A percentile compares a stretch with the other conserved stretches of the same genome.
Evolutionary conservation across 2,113 vertebrate genomes (phyloP).

Genomic region (Halcyon malimbica): DNA sequence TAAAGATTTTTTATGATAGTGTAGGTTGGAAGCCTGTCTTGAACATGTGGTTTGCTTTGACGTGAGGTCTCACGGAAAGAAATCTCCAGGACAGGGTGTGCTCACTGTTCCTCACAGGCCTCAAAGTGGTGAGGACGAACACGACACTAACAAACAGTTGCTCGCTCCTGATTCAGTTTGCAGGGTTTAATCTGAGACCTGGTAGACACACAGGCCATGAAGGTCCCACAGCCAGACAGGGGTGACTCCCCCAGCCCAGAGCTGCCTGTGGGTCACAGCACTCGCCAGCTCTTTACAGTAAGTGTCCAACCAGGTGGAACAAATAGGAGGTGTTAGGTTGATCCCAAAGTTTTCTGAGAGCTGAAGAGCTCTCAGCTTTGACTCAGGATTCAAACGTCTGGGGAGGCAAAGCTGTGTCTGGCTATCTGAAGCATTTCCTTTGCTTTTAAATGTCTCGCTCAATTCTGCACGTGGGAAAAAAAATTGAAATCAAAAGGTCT

Average conservation of each 20-base stretch:
- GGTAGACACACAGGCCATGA: neutral
- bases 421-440: neutral
- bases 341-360: neutral
- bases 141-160: neutral
- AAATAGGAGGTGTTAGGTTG: neutral
- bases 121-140: neutral
- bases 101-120: neutral
- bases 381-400: neutral
- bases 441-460: neutral
- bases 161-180: neutral
- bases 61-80: neutral
- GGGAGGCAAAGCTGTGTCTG: conserved; percentile 5
- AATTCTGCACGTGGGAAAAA: neutral
- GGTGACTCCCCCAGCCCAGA: neutral
- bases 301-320: neutral
- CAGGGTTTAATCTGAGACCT: neutral
- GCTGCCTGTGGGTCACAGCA: neutral
- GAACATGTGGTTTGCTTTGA: neutral
- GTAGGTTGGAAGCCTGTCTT: neutral
- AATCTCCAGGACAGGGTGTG: neutral
- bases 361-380: conserved; percentile 13
- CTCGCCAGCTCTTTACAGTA: neutral
- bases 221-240: neutral
- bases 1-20: neutral
- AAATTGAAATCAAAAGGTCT: neutral